These are phyloP conservation scores for Drosophila tani DNA, from an alignment of 1,140 invertebrate genomes.

Conservation along the genomic window DNA sequence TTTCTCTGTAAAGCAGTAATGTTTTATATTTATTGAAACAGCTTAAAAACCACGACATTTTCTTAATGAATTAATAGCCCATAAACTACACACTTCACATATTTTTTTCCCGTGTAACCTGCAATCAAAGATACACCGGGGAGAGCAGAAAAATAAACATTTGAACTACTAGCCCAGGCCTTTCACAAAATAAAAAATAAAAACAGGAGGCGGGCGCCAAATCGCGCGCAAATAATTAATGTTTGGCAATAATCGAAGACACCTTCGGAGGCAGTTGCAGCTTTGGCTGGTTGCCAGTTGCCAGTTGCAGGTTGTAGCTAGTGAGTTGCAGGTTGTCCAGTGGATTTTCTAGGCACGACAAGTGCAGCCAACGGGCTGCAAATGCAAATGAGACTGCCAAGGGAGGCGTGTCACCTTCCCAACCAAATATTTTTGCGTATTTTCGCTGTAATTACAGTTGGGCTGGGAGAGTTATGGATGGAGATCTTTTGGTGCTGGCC, in stretches of 20 bases:
- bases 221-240: constrained; percentile 78
- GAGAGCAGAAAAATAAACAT: constrained; percentile 76
- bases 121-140: constrained; percentile 78
- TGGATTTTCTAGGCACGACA: constrained; percentile 43
- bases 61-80: not conserved
- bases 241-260: constrained; percentile 82
- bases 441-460: constrained; percentile 39
- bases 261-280: constrained; percentile 65
- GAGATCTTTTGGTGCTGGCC: not conserved
- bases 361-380: constrained; percentile 67
- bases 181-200: constrained; percentile 65
- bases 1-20: not conserved
- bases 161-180: constrained; percentile 80
- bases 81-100: not conserved
- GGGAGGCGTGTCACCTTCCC: constrained; percentile 36
- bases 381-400: constrained; percentile 76
- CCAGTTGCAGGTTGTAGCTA: constrained; percentile 23
- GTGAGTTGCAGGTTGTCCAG: constrained; percentile 19
- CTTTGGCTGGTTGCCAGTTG: constrained; percentile 39
- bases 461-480: constrained; percentile 24
- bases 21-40: not conserved
- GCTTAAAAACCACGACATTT: not conserved
- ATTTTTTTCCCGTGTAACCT: constrained; percentile 26
- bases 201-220: constrained; percentile 56
- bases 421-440: constrained; percentile 44